These are phyloP conservation scores for Baronia brevicornis DNA, from an alignment of 2,888 invertebrate genomes.

Conservation along the genomic window DNA sequence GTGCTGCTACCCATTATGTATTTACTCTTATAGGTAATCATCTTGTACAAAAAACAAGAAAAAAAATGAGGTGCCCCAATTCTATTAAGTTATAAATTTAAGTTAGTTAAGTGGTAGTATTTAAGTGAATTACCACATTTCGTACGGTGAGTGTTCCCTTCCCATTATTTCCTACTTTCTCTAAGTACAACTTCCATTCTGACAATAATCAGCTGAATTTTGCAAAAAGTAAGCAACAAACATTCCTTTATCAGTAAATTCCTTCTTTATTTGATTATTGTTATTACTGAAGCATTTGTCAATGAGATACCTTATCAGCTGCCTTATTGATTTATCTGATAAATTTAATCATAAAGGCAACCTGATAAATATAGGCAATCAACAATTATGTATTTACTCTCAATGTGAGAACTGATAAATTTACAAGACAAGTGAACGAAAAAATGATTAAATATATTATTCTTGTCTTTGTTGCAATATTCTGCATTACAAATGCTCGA, in stretches of 20 bases:
- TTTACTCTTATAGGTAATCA: too few relatives aligned
- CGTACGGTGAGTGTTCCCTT: too few relatives aligned
- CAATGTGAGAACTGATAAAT: slow-evolving; percentile 1
- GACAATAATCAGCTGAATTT: too few relatives aligned
- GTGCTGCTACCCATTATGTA: too few relatives aligned
- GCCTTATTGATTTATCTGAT: slow-evolving; percentile 12
- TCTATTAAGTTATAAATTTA: too few relatives aligned
- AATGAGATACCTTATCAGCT: slow-evolving; percentile 10
- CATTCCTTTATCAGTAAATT: background rate
- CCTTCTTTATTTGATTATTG: slow-evolving; percentile 3
- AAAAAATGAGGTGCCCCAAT: too few relatives aligned
- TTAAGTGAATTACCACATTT: too few relatives aligned
- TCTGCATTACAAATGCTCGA: slow-evolving; percentile 19
- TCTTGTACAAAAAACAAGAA: too few relatives aligned
- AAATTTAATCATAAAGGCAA: slow-evolving; percentile 7
- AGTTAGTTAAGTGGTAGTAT: too few relatives aligned
- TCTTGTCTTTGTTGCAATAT: slow-evolving; percentile 16
- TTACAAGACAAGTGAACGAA: background rate
- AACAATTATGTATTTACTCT: slow-evolving; percentile 7
- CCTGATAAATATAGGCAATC: slow-evolving; percentile 2
- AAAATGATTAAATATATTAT: slow-evolving; percentile 9
- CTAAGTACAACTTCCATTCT: too few relatives aligned
- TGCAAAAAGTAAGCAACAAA: too few relatives aligned
- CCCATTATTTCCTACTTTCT: too few relatives aligned
- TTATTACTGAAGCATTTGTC: background rate